A percentile compares a stretch with the other conserved stretches of the same genome.
Conservation (phyloP, 2,113 vertebrate species). For the Hemichromis elongatus region DNA sequence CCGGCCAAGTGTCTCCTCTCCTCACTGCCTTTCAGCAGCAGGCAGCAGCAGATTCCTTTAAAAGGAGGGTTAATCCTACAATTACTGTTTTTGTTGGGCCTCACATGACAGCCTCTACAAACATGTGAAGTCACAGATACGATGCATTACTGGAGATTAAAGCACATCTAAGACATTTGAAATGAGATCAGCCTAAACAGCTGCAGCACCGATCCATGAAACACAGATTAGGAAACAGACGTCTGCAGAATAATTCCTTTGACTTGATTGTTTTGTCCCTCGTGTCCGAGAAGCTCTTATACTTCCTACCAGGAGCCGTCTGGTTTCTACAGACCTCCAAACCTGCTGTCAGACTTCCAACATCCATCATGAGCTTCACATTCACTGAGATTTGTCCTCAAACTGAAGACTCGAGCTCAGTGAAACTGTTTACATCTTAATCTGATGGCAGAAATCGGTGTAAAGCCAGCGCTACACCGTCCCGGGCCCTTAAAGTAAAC, state of each 20-base stretch:
- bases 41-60: too few species aligned
- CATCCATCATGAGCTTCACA: not conserved
- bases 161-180: too few species aligned
- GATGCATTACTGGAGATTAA: not conserved
- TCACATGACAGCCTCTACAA: not conserved
- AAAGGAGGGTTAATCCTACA: too few species aligned
- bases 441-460: too few species aligned
- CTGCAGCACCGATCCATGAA: rapidly evolving
- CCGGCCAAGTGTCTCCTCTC: too few species aligned
- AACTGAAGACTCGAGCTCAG: not conserved
- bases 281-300: rapidly evolving
- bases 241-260: rapidly evolving
- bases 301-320: rapidly evolving
- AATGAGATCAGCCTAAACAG: too few species aligned
- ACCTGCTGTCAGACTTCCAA: not conserved
- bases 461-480: not conserved
- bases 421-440: not conserved
- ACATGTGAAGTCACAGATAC: not conserved
- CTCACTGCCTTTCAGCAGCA: too few species aligned
- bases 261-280: not conserved
- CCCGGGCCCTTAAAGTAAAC: not conserved
- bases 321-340: not conserved
- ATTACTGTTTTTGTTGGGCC: too few species aligned
- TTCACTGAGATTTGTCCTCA: not conserved
- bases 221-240: not conserved